A percentile compares a stretch with the other conserved stretches of the same genome.
phyloP scores from a whole-genome alignment of 1,140 invertebrate genomes.

The Dinoponera quadriceps region DNA sequence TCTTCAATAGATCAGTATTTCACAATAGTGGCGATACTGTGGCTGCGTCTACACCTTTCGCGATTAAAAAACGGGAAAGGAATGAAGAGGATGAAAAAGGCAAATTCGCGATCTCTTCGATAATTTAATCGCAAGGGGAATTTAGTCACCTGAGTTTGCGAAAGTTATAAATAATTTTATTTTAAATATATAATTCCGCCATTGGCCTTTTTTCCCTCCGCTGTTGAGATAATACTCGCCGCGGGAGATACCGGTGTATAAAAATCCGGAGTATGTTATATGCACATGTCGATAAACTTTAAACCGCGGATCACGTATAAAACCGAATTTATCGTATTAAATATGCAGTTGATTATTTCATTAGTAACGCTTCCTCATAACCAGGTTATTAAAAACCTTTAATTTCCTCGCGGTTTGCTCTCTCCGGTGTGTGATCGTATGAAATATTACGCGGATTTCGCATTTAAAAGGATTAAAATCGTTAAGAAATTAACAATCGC shows the following conservation, averaged over 20 bases:
- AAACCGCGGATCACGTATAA: background rate
- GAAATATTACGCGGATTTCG: background rate
- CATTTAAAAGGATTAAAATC: constrained; percentile 8
- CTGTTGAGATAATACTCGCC: background rate
- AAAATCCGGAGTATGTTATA: constrained; percentile 4
- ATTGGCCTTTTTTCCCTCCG: background rate
- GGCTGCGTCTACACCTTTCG: background rate
- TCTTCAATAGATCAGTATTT: no score
- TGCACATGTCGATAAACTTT: background rate
- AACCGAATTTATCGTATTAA: constrained; percentile 3
- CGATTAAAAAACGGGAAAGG: background rate
- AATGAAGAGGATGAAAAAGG: background rate
- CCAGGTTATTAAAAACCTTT: background rate
- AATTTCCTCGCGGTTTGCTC: background rate
- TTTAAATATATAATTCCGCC: background rate
- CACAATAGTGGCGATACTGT: constrained; percentile 17
- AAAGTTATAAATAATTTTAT: constrained; percentile 11
- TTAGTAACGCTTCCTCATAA: background rate
- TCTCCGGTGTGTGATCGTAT: background rate
- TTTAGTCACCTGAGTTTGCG: background rate
- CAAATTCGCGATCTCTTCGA: background rate
- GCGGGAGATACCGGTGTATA: constrained; percentile 8
- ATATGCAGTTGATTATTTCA: constrained; percentile 13
- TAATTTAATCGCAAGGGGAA: background rate
- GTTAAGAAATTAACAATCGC: constrained; percentile 1